Evolutionary conservation across 2,888 invertebrate species (phyloP), one percentile per base, ranked within the genome.

Genomic region (Tuta absoluta): DNA sequence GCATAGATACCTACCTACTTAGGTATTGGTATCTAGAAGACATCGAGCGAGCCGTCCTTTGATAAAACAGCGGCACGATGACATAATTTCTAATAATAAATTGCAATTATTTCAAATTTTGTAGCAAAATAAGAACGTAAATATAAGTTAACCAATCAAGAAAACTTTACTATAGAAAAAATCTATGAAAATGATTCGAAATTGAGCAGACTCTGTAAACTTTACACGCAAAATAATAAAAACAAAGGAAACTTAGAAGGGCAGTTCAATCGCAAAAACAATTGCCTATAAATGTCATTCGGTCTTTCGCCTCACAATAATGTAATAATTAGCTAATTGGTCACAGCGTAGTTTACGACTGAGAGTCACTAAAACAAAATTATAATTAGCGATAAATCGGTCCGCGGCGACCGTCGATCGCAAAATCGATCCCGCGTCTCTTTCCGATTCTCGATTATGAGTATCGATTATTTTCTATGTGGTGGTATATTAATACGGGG

Each of bases 311-410:
- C 21, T 21, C 51, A 68, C 70, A 72, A 69, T 68, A 72, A 69
- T 68, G 65, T 72, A 79, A 81, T 87, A 89, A 89, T 89, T 85
- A 87, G 79, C 72, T 75, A 81, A 90, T 90, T 89, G 80, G 89
- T 86, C 87, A 89, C 89, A 89, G 84, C 74, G 73, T 74, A 76
- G 75, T 87, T 88, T 88, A 88, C 80, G 86, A 84, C 76, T 78
- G 74, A 68, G 79, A 81, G 79, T 81, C 77, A 74, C 75, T 85
- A 78, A 84, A 86, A 86, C 82, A 84, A 84, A 87, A 87, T 86
- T 82, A 65, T 67, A 65, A 89, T 89, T 85, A 88, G 81, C 82
- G 75, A 82, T 89, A 88, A 90, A 88, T 88, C 85, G 79, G 79
- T 75, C 74, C 79, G 80, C 77, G 77, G 79, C 79, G 84, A 83